phyloP scores from a whole-genome alignment of 2,888 invertebrate species.

The Lathronympha strigana region DNA sequence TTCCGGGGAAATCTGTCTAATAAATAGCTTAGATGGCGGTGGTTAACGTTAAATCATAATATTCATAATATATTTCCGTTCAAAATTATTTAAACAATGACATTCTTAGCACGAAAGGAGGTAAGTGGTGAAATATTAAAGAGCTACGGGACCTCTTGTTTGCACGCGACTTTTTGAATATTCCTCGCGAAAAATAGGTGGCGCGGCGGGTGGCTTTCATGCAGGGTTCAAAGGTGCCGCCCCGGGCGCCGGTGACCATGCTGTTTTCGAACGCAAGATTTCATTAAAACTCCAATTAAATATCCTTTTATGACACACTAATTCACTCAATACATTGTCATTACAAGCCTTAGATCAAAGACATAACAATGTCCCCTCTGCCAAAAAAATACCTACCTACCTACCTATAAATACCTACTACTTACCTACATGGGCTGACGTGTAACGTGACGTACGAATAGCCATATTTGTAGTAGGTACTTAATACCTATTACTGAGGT shows the following conservation, averaged over 20 bases:
- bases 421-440: too few species aligned
- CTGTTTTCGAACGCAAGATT: slow-evolving; percentile 4
- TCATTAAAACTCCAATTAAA: slow-evolving; percentile 14
- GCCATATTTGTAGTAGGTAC: too few species aligned
- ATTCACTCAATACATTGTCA: neutral
- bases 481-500: too few species aligned
- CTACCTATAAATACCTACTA: too few species aligned
- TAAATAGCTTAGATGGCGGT: too few species aligned
- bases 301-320: neutral
- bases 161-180: slow-evolving; percentile 57
- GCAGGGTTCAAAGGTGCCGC: slow-evolving; percentile 58
- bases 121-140: slow-evolving; percentile 12
- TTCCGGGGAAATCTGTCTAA: too few species aligned
- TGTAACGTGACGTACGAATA: too few species aligned
- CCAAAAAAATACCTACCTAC: too few species aligned
- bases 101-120: neutral
- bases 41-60: too few species aligned
- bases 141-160: slow-evolving; percentile 14
- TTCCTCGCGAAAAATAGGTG: slow-evolving; percentile 61
- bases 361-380: too few species aligned
- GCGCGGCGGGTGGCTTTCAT: slow-evolving; percentile 51
- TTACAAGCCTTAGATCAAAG: neutral
- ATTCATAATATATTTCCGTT: too few species aligned
- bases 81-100: neutral
- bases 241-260: slow-evolving; percentile 54